Base-by-base conservation (phyloP, 1,140 invertebrate species). In the Bombus soroeensis region DNA sequence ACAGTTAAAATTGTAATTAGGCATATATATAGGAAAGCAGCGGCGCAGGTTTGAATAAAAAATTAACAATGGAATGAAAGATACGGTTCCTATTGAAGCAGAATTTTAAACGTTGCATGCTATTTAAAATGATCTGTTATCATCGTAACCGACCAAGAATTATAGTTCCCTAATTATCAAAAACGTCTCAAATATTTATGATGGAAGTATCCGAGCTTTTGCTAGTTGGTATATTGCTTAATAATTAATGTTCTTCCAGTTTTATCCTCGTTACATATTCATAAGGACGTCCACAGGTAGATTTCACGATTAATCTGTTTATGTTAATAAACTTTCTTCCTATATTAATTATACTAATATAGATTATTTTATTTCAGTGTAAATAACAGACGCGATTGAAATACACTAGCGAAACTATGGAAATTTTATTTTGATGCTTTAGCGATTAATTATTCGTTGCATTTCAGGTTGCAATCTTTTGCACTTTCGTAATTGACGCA, bases 1-100 rank as follows among this genome's bases (percentile, higher is more conserved):
- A 68, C 77, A n/a, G 25, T 80, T 47, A 47, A 47, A 70, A 47
- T 68, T 47, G 25, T 47, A 68, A 34, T 32, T 80, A 66, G 43
- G 8, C n/a, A n/a, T 68, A n/a, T 10, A 37, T 66, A 34, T 18
- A n/a, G 34, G 9, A 57, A 62, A 41, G 13, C 1, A 18, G 3
- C 8, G 25, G 1, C 15, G 3, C 25, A 28, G 12, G 39, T 71
- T 39, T 2, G 32, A 41, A 80, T 80, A 47, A 68, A 70, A 47
- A 32, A 68, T 80, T 80, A 80, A 80, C 32, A 37, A 28, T 3
- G 34, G 28, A 47, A 34, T n/a, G 43, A 37, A n/a, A 37, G 59
- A 68, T 47, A 47, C 5, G 28, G 22, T 32, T 18, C 1, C 10
- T n/a, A 41, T n/a, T 4, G 34, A 41, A 62, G 25, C 22, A 41